phyloP scores from a whole-genome alignment of 2,113 vertebrate genomes.

The Catagonus wagneri region DNA sequence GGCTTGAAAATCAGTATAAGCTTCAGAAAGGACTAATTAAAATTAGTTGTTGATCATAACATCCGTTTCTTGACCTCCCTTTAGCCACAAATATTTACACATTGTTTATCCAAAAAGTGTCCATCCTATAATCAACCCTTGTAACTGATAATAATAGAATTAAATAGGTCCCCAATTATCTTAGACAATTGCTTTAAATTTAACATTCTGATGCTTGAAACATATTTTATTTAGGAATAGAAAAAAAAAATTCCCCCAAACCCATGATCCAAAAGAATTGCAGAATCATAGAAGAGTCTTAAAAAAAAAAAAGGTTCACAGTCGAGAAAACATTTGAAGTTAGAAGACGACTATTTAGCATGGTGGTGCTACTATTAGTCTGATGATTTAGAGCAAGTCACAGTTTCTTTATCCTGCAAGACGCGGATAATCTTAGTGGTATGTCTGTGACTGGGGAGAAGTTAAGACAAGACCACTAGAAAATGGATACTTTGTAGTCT shows the following conservation, averaged over 20 bases:
- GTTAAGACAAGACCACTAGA: background rate
- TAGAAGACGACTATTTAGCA: background rate
- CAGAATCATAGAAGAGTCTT: background rate
- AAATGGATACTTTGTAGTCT: background rate
- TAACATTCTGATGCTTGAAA: conserved; percentile 23
- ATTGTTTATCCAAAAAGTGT: background rate
- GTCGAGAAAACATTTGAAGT: background rate
- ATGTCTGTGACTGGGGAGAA: background rate
- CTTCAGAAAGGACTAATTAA: background rate
- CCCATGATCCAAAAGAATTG: background rate
- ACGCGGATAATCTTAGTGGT: background rate
- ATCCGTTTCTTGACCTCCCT: background rate
- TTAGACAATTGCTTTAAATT: background rate
- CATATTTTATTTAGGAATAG: background rate
- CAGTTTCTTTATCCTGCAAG: background rate
- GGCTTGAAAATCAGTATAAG: background rate
- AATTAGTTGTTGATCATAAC: background rate
- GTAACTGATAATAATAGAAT: background rate
- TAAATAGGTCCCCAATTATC: background rate
- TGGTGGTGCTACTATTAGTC: background rate
- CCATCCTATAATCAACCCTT: background rate
- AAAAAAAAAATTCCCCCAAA: background rate
- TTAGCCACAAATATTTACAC: background rate
- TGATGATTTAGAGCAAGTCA: background rate
- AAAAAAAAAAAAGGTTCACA: background rate